Evolutionary conservation across 2,113 vertebrate genomes (phyloP).

Genomic region (Lycaon pictus): DNA sequence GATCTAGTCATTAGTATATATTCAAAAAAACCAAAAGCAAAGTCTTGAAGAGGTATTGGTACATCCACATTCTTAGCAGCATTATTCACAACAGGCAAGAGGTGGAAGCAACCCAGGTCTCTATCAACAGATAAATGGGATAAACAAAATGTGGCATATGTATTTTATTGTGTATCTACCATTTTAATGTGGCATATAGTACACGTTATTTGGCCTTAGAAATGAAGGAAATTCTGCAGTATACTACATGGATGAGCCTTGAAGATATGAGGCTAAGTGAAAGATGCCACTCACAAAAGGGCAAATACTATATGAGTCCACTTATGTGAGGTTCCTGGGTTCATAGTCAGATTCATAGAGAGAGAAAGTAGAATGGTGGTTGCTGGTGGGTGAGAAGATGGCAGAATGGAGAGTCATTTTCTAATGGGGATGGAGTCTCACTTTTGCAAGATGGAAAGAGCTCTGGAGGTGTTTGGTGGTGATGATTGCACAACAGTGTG

Average conservation of each 20-base stretch:
- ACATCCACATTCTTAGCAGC: not conserved
- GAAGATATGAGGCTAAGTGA: not conserved
- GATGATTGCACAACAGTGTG: not conserved
- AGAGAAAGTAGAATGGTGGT: not conserved
- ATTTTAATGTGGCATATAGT: not conserved
- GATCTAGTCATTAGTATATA: not conserved
- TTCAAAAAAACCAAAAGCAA: not conserved
- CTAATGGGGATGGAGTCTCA: not conserved
- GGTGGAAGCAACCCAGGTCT: not conserved
- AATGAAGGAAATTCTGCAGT: not conserved
- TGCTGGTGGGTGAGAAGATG: not conserved
- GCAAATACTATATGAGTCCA: not conserved
- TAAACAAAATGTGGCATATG: not conserved
- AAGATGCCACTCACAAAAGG: not conserved
- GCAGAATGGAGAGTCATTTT: not conserved
- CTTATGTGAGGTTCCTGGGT: not conserved
- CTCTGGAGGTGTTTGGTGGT: not conserved
- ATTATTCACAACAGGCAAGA: not conserved
- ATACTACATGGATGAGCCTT: not conserved
- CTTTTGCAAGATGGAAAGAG: not conserved
- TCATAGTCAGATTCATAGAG: not conserved
- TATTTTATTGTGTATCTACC: not conserved
- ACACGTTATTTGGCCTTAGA: not conserved
- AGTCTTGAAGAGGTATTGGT: not conserved
- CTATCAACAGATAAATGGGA: not conserved